These are phyloP conservation scores for Cyrtorhinus lividipennis DNA, from an alignment of 1,140 invertebrate genomes.

Conservation along the genomic window DNA sequence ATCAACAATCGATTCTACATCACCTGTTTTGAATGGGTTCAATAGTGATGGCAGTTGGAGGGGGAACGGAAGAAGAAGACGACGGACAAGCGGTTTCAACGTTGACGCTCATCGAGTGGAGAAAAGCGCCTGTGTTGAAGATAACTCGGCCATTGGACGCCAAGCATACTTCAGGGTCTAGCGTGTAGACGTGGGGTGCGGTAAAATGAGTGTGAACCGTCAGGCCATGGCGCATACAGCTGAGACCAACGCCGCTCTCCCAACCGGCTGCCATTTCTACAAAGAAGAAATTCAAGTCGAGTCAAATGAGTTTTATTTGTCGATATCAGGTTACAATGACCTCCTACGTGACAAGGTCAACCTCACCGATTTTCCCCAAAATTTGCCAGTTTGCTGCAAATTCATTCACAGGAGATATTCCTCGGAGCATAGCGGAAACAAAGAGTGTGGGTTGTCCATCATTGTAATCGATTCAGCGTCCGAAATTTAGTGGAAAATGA, in stretches of 20 bases:
- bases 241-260: slow-evolving; percentile 39
- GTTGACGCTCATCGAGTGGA: slow-evolving; percentile 44
- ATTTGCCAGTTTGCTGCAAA: too few species aligned
- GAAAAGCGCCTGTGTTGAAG: slow-evolving; percentile 55
- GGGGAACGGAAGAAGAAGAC: neutral
- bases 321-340: too few species aligned
- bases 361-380: too few species aligned
- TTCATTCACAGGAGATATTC: too few species aligned
- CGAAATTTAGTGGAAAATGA: too few species aligned
- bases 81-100: slow-evolving; percentile 28
- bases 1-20: too few species aligned
- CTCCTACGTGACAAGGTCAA: too few species aligned
- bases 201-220: slow-evolving; percentile 55
- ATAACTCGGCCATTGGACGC: slow-evolving; percentile 31
- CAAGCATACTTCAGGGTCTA: slow-evolving; percentile 14
- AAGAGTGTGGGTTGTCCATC: too few species aligned
- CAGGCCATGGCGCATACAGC: slow-evolving; percentile 48
- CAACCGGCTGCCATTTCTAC: slow-evolving; percentile 41
- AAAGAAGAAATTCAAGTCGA: too few species aligned
- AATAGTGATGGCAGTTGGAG: neutral
- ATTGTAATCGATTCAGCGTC: too few species aligned
- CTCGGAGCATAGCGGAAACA: too few species aligned
- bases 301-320: too few species aligned
- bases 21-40: slow-evolving; percentile 18
- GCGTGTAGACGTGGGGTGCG: slow-evolving; percentile 33